Conservation (phyloP, 2,888 invertebrate genomes). For the Phortica magna region DNA sequence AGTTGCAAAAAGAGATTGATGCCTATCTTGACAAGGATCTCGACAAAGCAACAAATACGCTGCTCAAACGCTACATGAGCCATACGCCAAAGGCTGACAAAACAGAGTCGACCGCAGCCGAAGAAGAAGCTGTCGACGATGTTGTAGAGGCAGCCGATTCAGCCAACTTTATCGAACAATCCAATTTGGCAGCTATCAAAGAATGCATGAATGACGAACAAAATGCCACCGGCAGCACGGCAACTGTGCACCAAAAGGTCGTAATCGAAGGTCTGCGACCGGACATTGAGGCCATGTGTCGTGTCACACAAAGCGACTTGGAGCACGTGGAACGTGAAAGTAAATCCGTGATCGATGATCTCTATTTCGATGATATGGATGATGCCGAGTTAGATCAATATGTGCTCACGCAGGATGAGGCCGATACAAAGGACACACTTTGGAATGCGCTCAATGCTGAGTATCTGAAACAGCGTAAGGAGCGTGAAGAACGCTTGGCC, state of each 20-base stretch:
- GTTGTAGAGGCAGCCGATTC: conserved; percentile 77
- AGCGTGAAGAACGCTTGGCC: conserved; percentile 88
- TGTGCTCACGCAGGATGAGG: conserved; percentile 90
- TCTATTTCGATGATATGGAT: conserved; percentile 87
- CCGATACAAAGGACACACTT: conserved; percentile 87
- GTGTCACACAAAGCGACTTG: conserved; percentile 80
- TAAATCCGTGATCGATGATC: conserved; percentile 60
- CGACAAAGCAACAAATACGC: conserved; percentile 76
- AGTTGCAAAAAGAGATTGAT: conserved; percentile 93
- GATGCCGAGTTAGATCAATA: conserved; percentile 94
- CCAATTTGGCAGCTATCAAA: conserved; percentile 78
- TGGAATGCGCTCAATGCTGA: conserved; percentile 94
- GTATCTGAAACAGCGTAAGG: conserved; percentile 91
- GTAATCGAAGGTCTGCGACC: conserved; percentile 80
- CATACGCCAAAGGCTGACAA: conserved; percentile 26
- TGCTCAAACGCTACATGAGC: conserved; percentile 54
- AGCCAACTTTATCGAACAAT: conserved; percentile 78
- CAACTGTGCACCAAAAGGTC: conserved; percentile 41
- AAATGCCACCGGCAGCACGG: conserved; percentile 5
- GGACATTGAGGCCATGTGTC: conserved; percentile 88
- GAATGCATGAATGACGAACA: conserved; percentile 74
- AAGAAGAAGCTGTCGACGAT: conserved; percentile 48
- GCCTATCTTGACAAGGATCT: conserved; percentile 85
- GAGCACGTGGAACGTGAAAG: conserved; percentile 76
- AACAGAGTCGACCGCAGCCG: neutral